Base-by-base conservation (phyloP, 2,888 invertebrate species). In the Drosophila lacicola region DNA sequence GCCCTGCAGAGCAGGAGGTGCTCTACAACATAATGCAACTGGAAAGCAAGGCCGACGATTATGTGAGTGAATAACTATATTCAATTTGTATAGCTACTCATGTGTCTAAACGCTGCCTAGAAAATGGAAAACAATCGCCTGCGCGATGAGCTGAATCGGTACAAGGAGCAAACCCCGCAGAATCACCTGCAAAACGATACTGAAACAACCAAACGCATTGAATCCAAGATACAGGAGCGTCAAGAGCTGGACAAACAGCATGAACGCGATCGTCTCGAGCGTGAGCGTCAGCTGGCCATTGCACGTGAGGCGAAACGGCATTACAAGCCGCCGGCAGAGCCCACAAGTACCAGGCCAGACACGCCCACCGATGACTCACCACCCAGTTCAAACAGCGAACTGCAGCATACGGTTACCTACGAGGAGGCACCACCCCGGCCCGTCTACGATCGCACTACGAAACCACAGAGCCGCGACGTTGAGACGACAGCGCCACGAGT, bases 361-460 rank as follows among this genome's bases (percentile, higher is more conserved):
- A 36, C 39, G 13, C n/a, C 34, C 46, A 33, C 13, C 37, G 49
- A 45, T 1, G 66, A 61, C 10, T 33, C 54, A 13, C 29, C 51
- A 3, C 39, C 39, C 1, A 63, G 47, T 36, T 9, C 44, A 4
- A 6, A 21, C 9, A 41, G 5, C 6, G 70, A 64, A 1, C 39
- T 45, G 4, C 11, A n/a, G 25, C 33, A 34, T 13, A 17, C 29
- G 8, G 49, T 37, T 11, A 13, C 4, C 11, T 25, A 17, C 29
- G 67, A 81, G 0, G 64, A 51, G 11, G 0, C 21, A 3, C 65
- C 21, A 4, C 73, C 66, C 25, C 55, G 81, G 11, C 95, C 95
- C 0, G 88, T 91, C 33, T 94, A 95, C 91, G 95, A 95, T 93
- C 94, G 95, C 65, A 93, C 93, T 70, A 93, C 93, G 8, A 95